A percentile compares a stretch with the other conserved stretches of the same genome.
Conservation (phyloP, 2,888 invertebrate genomes). For the Brenthis ino region DNA sequence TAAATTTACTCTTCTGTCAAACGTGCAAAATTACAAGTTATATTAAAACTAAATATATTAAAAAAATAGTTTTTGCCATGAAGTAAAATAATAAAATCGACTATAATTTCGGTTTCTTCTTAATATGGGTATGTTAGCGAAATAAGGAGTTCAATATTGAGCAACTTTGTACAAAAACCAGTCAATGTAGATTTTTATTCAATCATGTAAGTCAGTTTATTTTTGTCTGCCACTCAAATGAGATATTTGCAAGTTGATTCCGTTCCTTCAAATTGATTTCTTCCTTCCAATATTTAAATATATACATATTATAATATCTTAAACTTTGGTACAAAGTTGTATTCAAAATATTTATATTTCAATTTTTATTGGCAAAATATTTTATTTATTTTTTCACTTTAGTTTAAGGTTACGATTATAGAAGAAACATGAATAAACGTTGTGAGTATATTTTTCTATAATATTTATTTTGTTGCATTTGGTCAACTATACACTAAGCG, state of each 20-base stretch:
- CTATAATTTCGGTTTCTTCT: conserved; percentile 30
- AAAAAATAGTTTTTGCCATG: conserved; percentile 40
- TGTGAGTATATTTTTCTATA: conserved; percentile 58
- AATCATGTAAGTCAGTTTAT: conserved; percentile 58
- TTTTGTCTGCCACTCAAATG: conserved; percentile 58
- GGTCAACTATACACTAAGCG: conserved; percentile 7
- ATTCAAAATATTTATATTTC: conserved; percentile 20
- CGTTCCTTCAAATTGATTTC: too few species aligned
- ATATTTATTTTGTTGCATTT: conserved; percentile 3
- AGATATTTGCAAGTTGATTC: conserved; percentile 65
- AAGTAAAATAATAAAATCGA: conserved; percentile 30
- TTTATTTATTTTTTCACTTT: conserved; percentile 44
- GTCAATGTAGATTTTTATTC: conserved; percentile 38
- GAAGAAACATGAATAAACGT: conserved; percentile 59
- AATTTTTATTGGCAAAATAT: conserved; percentile 1
- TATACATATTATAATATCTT: conserved; percentile 51
- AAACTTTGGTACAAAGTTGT: conserved; percentile 78
- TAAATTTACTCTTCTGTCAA: conserved; percentile 46
- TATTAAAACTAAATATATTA: conserved; percentile 49
- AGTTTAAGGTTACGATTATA: conserved; percentile 52
- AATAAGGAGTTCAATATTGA: conserved; percentile 44
- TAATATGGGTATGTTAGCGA: conserved; percentile 67
- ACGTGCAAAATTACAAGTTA: conserved; percentile 56
- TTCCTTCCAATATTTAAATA: conserved; percentile 31
- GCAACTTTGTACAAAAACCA: conserved; percentile 76